Evolutionary conservation across 92 coral and sea anemone species (phyloP).

Genomic region (Zoanthus gigantus): DNA sequence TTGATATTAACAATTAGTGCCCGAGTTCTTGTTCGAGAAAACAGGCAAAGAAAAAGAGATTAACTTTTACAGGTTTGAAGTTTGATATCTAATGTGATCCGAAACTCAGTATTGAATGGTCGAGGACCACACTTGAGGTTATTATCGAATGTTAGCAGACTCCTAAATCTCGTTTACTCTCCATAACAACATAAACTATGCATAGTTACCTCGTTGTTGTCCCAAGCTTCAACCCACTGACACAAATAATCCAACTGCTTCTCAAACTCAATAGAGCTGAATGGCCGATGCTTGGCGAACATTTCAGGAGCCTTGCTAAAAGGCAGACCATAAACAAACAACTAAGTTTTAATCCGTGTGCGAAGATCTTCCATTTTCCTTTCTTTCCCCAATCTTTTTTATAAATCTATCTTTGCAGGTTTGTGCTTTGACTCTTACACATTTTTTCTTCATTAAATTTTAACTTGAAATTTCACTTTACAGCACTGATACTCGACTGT

Average conservation of each 20-base stretch:
- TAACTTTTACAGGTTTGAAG: neutral
- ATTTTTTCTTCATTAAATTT: neutral
- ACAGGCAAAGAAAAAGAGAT: neutral
- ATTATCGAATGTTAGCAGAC: constrained; percentile 8
- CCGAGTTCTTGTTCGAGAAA: neutral
- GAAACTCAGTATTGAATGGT: neutral
- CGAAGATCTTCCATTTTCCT: constrained; percentile 5
- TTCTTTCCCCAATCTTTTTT: neutral
- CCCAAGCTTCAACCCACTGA: constrained; percentile 96
- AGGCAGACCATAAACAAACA: constrained; percentile 3
- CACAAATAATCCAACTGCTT: constrained; percentile 92
- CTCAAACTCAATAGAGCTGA: constrained; percentile 89
- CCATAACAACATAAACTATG: neutral
- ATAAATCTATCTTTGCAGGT: neutral
- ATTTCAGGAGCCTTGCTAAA: neutral
- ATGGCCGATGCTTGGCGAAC: constrained; percentile 84
- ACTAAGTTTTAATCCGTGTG: neutral
- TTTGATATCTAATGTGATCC: neutral
- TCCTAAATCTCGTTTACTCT: constrained; percentile 30
- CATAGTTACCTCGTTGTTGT: constrained; percentile 79
- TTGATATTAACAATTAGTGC: neutral
- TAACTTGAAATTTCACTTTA: neutral
- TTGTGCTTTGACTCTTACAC: neutral
- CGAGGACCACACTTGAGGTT: constrained; percentile 11
- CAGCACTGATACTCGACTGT: neutral